These are phyloP conservation scores for Poeciliopsis paucimaculata DNA, from an alignment of 2,797 vertebrate species.

Conservation along the genomic window DNA sequence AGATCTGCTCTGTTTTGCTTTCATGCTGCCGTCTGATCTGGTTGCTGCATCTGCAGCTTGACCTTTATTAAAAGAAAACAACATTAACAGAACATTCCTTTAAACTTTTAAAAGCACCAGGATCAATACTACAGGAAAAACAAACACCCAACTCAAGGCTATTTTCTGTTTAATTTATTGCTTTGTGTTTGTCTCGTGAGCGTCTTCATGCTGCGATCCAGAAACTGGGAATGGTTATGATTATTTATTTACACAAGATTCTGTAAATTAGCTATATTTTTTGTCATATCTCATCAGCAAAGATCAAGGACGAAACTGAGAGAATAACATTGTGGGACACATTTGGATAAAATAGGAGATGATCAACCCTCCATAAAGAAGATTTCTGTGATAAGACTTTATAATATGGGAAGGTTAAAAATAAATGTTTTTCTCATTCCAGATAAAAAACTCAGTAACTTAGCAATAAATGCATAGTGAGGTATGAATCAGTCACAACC, in stretches of 20 bases:
- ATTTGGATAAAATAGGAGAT: not conserved
- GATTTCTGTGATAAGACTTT: not conserved
- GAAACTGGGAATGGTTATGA: conserved; percentile 21
- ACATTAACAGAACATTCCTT: conserved; percentile 53
- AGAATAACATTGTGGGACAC: not conserved
- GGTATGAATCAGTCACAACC: not conserved
- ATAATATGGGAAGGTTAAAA: not conserved
- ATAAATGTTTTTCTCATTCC: not conserved
- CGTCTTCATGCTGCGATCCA: conserved; percentile 60
- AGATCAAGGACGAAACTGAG: conserved; percentile 13
- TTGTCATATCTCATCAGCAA: conserved; percentile 4
- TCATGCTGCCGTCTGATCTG: conserved; percentile 55
- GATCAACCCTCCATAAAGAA: not conserved
- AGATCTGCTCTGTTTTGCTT: conserved; percentile 58
- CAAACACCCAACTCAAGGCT: conserved; percentile 42
- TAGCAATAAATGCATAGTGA: not conserved
- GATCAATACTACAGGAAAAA: conserved; percentile 30
- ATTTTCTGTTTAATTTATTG: conserved; percentile 62
- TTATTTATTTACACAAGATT: conserved; percentile 14
- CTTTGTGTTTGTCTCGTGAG: conserved; percentile 62
- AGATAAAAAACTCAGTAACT: not conserved
- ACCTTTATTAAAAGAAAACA: conserved; percentile 26
- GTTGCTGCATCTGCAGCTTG: conserved; percentile 39
- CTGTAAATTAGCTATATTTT: conserved; percentile 13
- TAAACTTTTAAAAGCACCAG: conserved; percentile 49